These are phyloP conservation scores for Lagopus muta DNA, from an alignment of 2,113 vertebrate genomes.

Conservation along the genomic window DNA sequence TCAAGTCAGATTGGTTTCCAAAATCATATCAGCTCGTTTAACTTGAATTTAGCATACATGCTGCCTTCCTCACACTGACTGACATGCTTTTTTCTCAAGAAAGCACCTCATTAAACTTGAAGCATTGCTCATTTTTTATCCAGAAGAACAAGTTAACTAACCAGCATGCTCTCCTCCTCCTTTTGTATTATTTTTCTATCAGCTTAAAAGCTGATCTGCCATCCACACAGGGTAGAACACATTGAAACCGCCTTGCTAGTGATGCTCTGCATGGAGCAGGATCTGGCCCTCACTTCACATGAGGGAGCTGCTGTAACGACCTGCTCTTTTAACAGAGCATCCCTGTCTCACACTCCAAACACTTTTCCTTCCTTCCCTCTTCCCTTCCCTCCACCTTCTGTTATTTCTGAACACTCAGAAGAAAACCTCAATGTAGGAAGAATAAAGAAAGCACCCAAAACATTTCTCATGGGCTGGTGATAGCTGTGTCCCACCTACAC, in stretches of 20 bases:
- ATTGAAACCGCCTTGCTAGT: neutral
- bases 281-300: neutral
- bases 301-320: neutral
- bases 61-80: conserved; percentile 41
- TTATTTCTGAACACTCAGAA: neutral
- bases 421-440: neutral
- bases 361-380: neutral
- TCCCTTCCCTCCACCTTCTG: neutral
- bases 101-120: conserved; percentile 55
- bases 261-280: neutral
- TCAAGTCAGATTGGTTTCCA: conserved; percentile 34
- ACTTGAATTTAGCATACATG: neutral
- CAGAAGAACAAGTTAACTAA: conserved; percentile 32
- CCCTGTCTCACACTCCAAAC: neutral
- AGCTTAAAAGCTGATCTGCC: neutral
- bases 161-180: neutral
- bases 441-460: neutral
- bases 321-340: neutral
- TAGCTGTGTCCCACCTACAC: neutral
- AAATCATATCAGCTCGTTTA: conserved; percentile 9
- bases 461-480: neutral
- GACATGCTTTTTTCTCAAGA: conserved; percentile 50
- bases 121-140: neutral
- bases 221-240: neutral
- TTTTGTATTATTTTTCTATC: neutral